Conservation (phyloP, 1,140 invertebrate species). For the Mylabris phalerata region DNA sequence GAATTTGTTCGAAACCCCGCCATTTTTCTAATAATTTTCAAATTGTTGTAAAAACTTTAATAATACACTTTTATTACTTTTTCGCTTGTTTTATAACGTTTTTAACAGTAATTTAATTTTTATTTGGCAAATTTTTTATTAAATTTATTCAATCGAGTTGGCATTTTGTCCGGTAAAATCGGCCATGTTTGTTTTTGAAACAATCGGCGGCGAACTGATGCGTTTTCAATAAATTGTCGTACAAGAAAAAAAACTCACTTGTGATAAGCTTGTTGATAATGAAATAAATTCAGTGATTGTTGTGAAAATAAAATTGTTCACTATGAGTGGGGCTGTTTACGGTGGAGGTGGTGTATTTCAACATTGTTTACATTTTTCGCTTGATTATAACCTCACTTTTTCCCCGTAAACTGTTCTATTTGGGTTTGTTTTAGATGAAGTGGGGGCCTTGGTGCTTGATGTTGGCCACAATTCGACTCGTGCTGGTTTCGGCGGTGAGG, state of each 20-base stretch:
- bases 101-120: too few species aligned
- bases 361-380: conserved; percentile 1
- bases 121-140: too few species aligned
- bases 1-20: conserved; percentile 2
- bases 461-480: conserved; percentile 59
- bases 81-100: too few species aligned
- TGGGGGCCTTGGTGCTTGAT: conserved; percentile 73
- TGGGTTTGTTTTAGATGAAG: conserved; percentile 53
- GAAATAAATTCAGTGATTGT: background rate
- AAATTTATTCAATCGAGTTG: too few species aligned
- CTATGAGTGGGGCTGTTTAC: conserved; percentile 48
- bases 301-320: background rate
- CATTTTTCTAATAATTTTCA: background rate
- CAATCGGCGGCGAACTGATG: conserved; percentile 1
- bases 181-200: conserved; percentile 13
- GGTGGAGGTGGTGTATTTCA: conserved; percentile 41
- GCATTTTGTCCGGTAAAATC: background rate
- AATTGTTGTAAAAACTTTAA: too few species aligned
- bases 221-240: too few species aligned
- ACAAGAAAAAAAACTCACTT: too few species aligned
- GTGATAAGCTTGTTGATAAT: conserved; percentile 1
- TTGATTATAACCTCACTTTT: conserved; percentile 19
- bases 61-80: too few species aligned
- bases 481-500: conserved; percentile 83
- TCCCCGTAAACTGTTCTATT: too few species aligned